Evolutionary conservation across 2,888 invertebrate species (phyloP), one percentile per base, ranked within the genome.

Genomic region (Hylaea fasciaria): DNA sequence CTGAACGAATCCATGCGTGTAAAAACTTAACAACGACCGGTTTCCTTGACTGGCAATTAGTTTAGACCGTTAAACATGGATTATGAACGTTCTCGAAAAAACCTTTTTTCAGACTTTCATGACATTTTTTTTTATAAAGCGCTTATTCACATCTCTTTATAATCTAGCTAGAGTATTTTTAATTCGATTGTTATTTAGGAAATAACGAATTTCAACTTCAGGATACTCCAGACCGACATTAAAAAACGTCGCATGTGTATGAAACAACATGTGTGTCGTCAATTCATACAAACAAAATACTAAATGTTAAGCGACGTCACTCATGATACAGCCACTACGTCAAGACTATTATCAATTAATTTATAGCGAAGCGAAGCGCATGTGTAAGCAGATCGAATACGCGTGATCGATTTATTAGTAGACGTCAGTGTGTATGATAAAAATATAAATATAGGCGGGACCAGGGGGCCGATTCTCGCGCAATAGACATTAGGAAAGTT

Each of bases 301-400:
- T 22, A 22, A 22, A 22, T 22, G 22, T 5, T 22, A 22, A 22
- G 2, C 22, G 43, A 56, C 61, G 55, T 56, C 55, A 61, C 17
- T 11, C 8, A 44, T 51, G 61, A 61, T 55, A 51, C 48, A 48
- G n/a, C 35, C 13, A 14, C 43, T 51, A 61, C 61, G 61, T 47
- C 43, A 54, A 35, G 29, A 53, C 44, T 32, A 61, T 61, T 47
- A 45, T 50, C 32, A 46, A 29, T 16, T 28, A 35, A 45, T 52
- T 41, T 53, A 53, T 54, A n/a, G 32, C 5, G 29, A 17, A 16
- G 12, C 35, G 53, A 12, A 37, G 43, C 37, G 44, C 43, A 53
- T 59, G 44, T 41, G 40, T 46, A 13, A 55, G 35, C 35, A 40
- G 40, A 58, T 50, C 17, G 49, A 55, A 51, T 61, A 50, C 35